Evolutionary conservation across 2,113 vertebrate species (phyloP).

Genomic region (Dromaius novaehollandiae): DNA sequence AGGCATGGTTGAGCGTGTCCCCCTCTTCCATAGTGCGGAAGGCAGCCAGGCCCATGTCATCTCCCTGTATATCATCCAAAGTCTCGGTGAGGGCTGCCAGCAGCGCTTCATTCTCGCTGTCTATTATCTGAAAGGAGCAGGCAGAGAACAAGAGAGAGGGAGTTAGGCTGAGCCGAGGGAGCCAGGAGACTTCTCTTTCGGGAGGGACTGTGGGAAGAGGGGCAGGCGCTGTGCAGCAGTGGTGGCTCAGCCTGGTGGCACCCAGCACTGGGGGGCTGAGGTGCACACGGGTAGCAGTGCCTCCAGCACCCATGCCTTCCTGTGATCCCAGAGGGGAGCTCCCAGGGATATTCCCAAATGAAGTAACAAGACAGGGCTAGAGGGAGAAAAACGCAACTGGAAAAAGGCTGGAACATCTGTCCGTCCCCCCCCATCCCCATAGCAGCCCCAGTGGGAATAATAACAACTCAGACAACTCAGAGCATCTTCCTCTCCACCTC

Average conservation of each 20-base stretch:
- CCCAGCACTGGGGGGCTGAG: background rate
- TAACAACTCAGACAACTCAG: background rate
- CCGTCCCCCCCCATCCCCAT: background rate
- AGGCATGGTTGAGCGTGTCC: slow-evolving; percentile 78
- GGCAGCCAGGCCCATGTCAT: slow-evolving; percentile 88
- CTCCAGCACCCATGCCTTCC: background rate
- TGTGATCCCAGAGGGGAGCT: background rate
- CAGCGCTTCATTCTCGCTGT: slow-evolving; percentile 93
- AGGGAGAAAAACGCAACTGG: background rate
- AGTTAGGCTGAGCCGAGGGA: background rate
- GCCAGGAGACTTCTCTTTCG: background rate
- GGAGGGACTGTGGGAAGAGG: background rate
- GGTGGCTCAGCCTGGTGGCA: background rate
- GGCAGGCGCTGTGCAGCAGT: background rate
- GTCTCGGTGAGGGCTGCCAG: slow-evolving; percentile 95
- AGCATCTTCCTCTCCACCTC: background rate
- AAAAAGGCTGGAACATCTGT: background rate
- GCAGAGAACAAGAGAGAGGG: slow-evolving; percentile 21
- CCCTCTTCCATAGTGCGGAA: slow-evolving; percentile 89
- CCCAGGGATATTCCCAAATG: background rate
- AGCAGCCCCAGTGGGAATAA: background rate
- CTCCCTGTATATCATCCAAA: slow-evolving; percentile 92
- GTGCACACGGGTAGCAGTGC: background rate
- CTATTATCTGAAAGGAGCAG: slow-evolving; percentile 82
- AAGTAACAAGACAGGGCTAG: background rate